These are phyloP conservation scores for Tridacna crocea DNA, from an alignment of 2,888 invertebrate genomes.

Conservation along the genomic window DNA sequence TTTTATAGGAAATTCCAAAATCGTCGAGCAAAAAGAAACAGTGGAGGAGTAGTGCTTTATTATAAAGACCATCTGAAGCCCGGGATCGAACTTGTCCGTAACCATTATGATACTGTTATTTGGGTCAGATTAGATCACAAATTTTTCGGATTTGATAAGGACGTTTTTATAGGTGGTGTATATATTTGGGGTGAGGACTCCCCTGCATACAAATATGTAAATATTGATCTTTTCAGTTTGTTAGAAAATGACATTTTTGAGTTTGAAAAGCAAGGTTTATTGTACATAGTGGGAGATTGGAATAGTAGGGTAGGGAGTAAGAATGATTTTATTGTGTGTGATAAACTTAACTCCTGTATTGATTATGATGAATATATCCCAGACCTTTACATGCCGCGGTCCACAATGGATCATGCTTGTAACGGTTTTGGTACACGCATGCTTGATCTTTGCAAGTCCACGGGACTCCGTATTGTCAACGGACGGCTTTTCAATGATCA, in stretches of 20 bases:
- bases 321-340: constrained; percentile 18
- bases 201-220: constrained; percentile 33
- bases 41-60: constrained; percentile 39
- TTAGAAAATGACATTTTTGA: constrained; percentile 34
- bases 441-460: constrained; percentile 3
- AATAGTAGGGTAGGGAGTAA: constrained; percentile 18
- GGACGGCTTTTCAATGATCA: neutral
- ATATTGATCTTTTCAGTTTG: constrained; percentile 33
- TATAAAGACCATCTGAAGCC: constrained; percentile 25
- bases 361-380: constrained; percentile 22
- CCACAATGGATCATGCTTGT: neutral
- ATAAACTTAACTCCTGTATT: neutral
- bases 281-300: constrained; percentile 10
- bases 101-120: constrained; percentile 36
- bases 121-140: constrained; percentile 38
- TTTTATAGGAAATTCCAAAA: no score
- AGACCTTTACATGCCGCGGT: constrained; percentile 8
- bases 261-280: neutral
- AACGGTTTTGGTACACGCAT: neutral
- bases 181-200: constrained; percentile 49
- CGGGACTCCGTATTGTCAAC: constrained; percentile 6
- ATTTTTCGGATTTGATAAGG: constrained; percentile 36
- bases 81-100: constrained; percentile 40
- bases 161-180: constrained; percentile 39
- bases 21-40: constrained; percentile 33